phyloP scores from a whole-genome alignment of 1,140 invertebrate genomes.

The Babylonia areolata region DNA sequence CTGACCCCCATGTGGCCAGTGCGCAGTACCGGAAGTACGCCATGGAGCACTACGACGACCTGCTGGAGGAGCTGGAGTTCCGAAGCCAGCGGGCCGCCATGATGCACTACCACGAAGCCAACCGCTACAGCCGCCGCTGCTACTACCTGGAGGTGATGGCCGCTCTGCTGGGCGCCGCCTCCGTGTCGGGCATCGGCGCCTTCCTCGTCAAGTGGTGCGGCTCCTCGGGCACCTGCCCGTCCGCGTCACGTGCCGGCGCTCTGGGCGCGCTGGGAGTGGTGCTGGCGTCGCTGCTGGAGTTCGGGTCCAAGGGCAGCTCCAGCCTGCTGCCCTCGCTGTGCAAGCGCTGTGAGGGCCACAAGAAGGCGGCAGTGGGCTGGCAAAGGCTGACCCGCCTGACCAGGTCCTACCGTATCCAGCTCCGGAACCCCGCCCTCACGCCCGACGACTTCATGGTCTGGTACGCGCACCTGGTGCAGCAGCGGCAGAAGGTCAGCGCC shows the following conservation, averaged over 20 bases:
- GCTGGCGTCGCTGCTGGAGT: conserved; percentile 17
- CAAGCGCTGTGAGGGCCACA: conserved; percentile 12
- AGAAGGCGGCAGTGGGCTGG: conserved; percentile 20
- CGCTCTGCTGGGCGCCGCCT: conserved; percentile 18
- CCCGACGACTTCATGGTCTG: conserved; percentile 4
- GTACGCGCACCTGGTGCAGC: conserved; percentile 17
- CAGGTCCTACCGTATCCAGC: conserved; percentile 22
- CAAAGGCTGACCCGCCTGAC: conserved; percentile 26
- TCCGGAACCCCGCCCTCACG: conserved; percentile 10
- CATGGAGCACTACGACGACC: conserved; percentile 23
- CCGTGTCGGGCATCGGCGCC: conserved; percentile 29
- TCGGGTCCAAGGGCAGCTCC: conserved; percentile 21
- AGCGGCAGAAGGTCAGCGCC: conserved; percentile 23
- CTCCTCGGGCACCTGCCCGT: not conserved
- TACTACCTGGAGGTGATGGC: conserved; percentile 27
- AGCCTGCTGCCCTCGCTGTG: not conserved
- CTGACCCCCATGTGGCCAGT: not conserved
- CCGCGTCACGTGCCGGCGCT: not conserved
- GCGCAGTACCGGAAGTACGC: not conserved
- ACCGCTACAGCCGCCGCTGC: conserved; percentile 15
- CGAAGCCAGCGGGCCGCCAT: conserved; percentile 22
- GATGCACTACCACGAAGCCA: conserved; percentile 36
- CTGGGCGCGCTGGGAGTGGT: not conserved
- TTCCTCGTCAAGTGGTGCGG: conserved; percentile 1
- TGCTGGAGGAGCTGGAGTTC: conserved; percentile 24